phyloP scores from a whole-genome alignment of 2,113 vertebrate genomes.

The Oncorhynchus clarkii region DNA sequence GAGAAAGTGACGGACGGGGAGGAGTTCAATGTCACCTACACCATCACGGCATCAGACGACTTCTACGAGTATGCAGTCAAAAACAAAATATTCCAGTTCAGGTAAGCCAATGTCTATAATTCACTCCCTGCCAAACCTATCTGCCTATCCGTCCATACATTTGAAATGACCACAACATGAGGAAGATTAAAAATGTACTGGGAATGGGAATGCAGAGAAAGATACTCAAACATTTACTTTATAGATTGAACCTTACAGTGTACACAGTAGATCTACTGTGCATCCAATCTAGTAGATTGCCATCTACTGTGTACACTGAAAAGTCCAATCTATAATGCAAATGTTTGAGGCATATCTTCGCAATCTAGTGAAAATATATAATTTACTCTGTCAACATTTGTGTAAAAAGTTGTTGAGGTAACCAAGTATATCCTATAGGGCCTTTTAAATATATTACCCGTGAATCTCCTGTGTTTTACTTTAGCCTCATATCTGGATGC shows the following conservation, averaged over 20 bases:
- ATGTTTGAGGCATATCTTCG: too few relatives aligned
- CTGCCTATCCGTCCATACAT: background rate
- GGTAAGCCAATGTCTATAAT: conserved; percentile 48
- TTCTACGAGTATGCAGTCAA: conserved; percentile 71
- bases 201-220: background rate
- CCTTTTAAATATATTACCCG: background rate
- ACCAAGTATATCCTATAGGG: background rate
- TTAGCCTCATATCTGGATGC: background rate
- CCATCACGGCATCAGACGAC: conserved; percentile 64
- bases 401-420: background rate
- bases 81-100: conserved; percentile 73
- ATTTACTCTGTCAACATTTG: background rate
- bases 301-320: background rate
- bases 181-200: background rate
- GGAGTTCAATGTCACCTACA: conserved; percentile 76
- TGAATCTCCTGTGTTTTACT: background rate
- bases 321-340: background rate
- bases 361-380: background rate
- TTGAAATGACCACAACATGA: background rate
- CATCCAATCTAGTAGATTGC: background rate
- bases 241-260: too few relatives aligned
- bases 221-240: background rate
- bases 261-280: too few relatives aligned
- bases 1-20: conserved; percentile 70
- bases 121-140: background rate